Percentiles rank a stretch among this genome's conserved stretches.
Evolutionary conservation across 2,888 invertebrate species (phyloP).

Genomic region (Amblyjoppa proteus): DNA sequence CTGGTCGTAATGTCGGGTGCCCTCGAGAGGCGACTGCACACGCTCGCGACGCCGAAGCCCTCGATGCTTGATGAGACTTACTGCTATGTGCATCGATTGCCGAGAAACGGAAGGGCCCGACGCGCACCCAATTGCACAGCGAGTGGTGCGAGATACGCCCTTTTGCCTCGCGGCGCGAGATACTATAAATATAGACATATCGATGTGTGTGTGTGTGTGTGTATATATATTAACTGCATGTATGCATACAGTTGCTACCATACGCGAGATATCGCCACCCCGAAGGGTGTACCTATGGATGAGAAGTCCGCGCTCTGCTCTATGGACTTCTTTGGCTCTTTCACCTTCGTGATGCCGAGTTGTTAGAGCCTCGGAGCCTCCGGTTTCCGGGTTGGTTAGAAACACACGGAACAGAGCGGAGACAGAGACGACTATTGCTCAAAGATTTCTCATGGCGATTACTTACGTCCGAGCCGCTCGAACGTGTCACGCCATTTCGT

Average conservation of each 20-base stretch:
- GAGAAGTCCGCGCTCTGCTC: not conserved
- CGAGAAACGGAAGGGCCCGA: not conserved
- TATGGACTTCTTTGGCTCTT: slow-evolving; percentile 37
- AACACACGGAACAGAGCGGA: not conserved
- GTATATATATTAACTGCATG: not conserved
- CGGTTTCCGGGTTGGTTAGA: slow-evolving; percentile 66
- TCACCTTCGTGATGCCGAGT: slow-evolving; percentile 80
- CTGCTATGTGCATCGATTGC: not conserved
- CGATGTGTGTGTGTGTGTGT: no score
- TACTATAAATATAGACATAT: no score
- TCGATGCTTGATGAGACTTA: slow-evolving; percentile 78
- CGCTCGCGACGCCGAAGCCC: slow-evolving; percentile 48
- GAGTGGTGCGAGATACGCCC: no score
- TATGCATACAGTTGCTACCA: slow-evolving; percentile 6
- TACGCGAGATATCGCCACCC: slow-evolving; percentile 68
- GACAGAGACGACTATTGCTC: not conserved
- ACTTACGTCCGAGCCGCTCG: slow-evolving; percentile 17
- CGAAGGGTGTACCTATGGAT: slow-evolving; percentile 55
- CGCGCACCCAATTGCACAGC: no score
- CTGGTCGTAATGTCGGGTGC: slow-evolving; percentile 77
- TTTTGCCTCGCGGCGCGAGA: no score
- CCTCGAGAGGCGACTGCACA: slow-evolving; percentile 51
- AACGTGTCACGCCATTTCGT: slow-evolving; percentile 66
- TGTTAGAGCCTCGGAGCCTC: slow-evolving; percentile 70
- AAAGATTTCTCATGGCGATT: slow-evolving; percentile 60